These are phyloP conservation scores for Lerista edwardsae DNA, from an alignment of 2,797 vertebrate species.

Conservation along the genomic window DNA sequence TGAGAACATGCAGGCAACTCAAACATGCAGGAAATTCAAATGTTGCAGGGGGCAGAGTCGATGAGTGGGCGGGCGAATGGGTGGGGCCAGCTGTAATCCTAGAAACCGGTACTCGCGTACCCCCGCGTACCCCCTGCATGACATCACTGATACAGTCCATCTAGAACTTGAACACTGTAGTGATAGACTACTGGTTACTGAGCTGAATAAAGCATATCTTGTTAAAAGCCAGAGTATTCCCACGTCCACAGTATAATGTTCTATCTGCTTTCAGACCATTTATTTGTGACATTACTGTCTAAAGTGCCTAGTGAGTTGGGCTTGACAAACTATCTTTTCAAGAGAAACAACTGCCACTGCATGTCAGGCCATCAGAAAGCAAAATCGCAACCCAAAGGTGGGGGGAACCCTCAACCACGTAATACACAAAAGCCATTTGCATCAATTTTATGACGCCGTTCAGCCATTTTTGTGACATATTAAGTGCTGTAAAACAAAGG, in stretches of 20 bases:
- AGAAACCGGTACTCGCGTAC: too few species aligned
- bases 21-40: too few species aligned
- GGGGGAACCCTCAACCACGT: slow-evolving; percentile 31
- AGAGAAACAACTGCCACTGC: slow-evolving; percentile 54
- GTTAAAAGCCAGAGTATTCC: not conserved
- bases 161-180: not conserved
- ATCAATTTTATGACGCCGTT: slow-evolving; percentile 52
- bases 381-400: slow-evolving; percentile 48
- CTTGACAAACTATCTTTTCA: slow-evolving; percentile 53
- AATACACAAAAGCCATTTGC: slow-evolving; percentile 50
- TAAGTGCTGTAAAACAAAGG: slow-evolving; percentile 64
- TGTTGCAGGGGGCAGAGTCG: too few species aligned
- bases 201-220: not conserved
- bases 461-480: slow-evolving; percentile 56
- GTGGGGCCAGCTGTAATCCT: too few species aligned
- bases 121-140: too few species aligned
- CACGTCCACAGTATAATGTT: not conserved
- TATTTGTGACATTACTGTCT: not conserved
- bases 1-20: too few species aligned
- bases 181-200: not conserved
- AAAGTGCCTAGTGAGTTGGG: slow-evolving; percentile 23
- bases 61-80: too few species aligned
- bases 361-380: slow-evolving; percentile 42
- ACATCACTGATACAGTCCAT: too few species aligned
- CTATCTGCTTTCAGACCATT: not conserved